Percentiles rank a stretch among this genome's conserved stretches.
Evolutionary conservation across 2,113 vertebrate genomes (phyloP).

Genomic region (Epinephelus fuscoguttatus): DNA sequence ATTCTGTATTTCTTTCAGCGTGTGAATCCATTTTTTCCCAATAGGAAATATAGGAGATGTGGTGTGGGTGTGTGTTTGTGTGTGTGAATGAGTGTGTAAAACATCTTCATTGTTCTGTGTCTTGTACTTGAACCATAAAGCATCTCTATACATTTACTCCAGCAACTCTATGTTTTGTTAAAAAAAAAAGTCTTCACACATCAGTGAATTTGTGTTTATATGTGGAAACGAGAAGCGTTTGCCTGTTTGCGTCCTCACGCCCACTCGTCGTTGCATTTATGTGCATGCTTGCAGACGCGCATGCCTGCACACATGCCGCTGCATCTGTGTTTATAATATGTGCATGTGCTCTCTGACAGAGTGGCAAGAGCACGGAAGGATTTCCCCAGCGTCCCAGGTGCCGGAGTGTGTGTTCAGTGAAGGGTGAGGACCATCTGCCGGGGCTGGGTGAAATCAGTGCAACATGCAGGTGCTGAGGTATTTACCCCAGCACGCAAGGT

Average conservation of each 20-base stretch:
- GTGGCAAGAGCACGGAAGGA: slow-evolving; percentile 61
- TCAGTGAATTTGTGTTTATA: not conserved
- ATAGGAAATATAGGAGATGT: no score
- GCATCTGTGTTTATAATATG: slow-evolving; percentile 54
- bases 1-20: not conserved
- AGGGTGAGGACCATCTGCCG: slow-evolving; percentile 82
- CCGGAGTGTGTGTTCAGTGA: slow-evolving; percentile 64
- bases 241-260: not conserved
- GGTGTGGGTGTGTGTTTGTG: not conserved
- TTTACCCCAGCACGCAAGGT: slow-evolving; percentile 73
- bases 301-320: slow-evolving; percentile 36
- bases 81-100: no score
- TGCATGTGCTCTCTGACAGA: slow-evolving; percentile 42
- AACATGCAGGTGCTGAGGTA: slow-evolving; percentile 82
- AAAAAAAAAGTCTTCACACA: not conserved
- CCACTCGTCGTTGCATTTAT: not conserved
- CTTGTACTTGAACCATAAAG: not conserved
- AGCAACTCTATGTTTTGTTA: not conserved
- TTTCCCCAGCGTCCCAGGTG: slow-evolving; percentile 79
- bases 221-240: not conserved
- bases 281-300: slow-evolving; percentile 25
- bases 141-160: not conserved
- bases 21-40: not conserved
- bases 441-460: slow-evolving; percentile 71
- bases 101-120: no score